Conservation (phyloP, 1,140 invertebrate genomes). For the Portunus trituberculatus region DNA sequence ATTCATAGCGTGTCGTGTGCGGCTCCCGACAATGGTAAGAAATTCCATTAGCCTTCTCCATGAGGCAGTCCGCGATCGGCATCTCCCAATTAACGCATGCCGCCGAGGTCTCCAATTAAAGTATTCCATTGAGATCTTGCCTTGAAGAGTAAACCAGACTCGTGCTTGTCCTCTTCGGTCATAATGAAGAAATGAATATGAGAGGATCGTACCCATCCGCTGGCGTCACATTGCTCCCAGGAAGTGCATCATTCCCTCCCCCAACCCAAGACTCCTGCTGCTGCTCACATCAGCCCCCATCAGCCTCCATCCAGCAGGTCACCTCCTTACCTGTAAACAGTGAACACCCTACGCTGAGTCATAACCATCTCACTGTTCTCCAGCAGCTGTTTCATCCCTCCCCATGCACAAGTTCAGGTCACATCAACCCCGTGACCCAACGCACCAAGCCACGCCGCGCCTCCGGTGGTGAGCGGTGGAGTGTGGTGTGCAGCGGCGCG, state of each 20-base stretch:
- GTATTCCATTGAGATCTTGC: slow-evolving; percentile 44
- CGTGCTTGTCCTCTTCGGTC: background rate
- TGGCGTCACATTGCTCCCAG: background rate
- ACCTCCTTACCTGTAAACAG: too few relatives aligned
- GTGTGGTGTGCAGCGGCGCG: too few relatives aligned
- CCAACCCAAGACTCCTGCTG: background rate
- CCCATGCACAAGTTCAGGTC: background rate
- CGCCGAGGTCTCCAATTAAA: slow-evolving; percentile 45
- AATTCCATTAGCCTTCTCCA: slow-evolving; percentile 34
- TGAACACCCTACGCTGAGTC: background rate
- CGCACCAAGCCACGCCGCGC: background rate
- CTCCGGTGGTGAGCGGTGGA: too few relatives aligned
- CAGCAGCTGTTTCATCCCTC: background rate
- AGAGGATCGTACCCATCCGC: background rate
- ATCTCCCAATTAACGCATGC: slow-evolving; percentile 38
- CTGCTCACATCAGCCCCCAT: background rate
- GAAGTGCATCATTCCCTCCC: background rate
- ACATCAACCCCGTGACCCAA: background rate
- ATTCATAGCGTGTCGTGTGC: slow-evolving; percentile 34
- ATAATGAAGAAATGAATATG: background rate
- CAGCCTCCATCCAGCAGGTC: background rate
- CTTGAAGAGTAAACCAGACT: background rate
- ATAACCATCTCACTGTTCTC: background rate
- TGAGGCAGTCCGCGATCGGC: background rate
- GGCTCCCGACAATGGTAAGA: slow-evolving; percentile 18